phyloP scores from a whole-genome alignment of 2,888 invertebrate genomes.

The Drosophila maculinotata region DNA sequence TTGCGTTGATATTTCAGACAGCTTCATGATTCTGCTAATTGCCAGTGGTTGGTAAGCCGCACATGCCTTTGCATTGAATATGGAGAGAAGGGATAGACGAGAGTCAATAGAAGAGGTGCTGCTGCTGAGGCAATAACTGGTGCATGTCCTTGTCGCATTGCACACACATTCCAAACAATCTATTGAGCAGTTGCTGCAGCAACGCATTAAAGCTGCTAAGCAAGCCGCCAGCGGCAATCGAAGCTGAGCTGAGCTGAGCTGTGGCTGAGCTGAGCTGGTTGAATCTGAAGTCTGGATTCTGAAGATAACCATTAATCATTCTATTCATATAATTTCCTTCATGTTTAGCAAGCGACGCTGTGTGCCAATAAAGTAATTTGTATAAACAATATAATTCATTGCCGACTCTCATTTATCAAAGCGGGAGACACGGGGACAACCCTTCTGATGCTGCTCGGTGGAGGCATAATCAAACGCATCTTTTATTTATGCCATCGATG shows the following conservation, averaged over 20 bases:
- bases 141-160: constrained; percentile 29
- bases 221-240: constrained; percentile 2
- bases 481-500: constrained; percentile 66
- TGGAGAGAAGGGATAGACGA: not conserved
- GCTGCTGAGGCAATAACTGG: not conserved
- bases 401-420: constrained; percentile 72
- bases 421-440: constrained; percentile 34
- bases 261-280: too few relatives aligned
- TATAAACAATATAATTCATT: constrained; percentile 79
- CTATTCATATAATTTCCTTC: constrained; percentile 61
- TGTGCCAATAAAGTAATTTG: constrained; percentile 77
- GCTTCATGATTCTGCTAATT: constrained; percentile 69
- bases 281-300: constrained; percentile 1
- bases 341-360: constrained; percentile 45
- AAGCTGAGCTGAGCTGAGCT: constrained; percentile 5
- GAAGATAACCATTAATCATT: constrained; percentile 59
- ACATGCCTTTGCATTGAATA: constrained; percentile 60
- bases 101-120: not conserved
- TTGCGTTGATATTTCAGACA: constrained; percentile 67
- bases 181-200: constrained; percentile 21
- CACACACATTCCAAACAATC: constrained; percentile 18
- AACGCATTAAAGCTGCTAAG: constrained; percentile 8
- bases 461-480: constrained; percentile 54
- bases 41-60: constrained; percentile 60
- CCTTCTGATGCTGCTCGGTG: constrained; percentile 37